These are phyloP conservation scores for Baryphthengus martii DNA, from an alignment of 2,113 vertebrate species.

Conservation along the genomic window DNA sequence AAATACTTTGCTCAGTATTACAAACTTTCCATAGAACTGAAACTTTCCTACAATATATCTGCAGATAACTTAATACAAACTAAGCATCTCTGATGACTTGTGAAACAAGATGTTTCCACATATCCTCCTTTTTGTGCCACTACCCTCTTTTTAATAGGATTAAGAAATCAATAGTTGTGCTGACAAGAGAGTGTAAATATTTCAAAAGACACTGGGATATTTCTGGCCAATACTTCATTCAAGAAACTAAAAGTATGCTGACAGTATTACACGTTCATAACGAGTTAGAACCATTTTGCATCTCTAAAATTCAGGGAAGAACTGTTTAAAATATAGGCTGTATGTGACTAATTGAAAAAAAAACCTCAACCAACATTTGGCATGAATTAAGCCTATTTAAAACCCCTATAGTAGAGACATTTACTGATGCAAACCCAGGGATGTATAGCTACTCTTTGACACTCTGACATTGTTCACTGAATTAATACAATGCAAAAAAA, in stretches of 20 bases:
- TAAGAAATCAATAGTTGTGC: slow-evolving; percentile 2
- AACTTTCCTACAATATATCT: not conserved
- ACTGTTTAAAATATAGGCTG: not conserved
- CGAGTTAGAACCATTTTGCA: not conserved
- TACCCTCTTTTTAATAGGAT: slow-evolving; percentile 1
- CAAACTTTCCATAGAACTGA: not conserved
- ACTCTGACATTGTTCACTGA: not conserved
- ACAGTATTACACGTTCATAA: not conserved
- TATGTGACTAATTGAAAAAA: not conserved
- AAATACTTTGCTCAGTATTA: not conserved
- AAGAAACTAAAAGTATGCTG: not conserved
- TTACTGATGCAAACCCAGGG: not conserved
- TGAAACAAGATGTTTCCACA: not conserved
- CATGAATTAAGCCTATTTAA: not conserved
- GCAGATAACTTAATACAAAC: not conserved
- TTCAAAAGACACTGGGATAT: not conserved
- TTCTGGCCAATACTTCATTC: not conserved
- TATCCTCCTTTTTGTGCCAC: not conserved
- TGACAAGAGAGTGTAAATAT: not conserved
- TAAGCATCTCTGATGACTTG: not conserved
- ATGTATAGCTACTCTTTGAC: not conserved
- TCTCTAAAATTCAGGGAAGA: not conserved
- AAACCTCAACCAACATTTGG: not conserved
- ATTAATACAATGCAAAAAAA: not conserved
- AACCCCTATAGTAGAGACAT: not conserved